These are phyloP conservation scores for Myocastor coypus DNA, from an alignment of 2,113 vertebrate genomes.

Conservation along the genomic window DNA sequence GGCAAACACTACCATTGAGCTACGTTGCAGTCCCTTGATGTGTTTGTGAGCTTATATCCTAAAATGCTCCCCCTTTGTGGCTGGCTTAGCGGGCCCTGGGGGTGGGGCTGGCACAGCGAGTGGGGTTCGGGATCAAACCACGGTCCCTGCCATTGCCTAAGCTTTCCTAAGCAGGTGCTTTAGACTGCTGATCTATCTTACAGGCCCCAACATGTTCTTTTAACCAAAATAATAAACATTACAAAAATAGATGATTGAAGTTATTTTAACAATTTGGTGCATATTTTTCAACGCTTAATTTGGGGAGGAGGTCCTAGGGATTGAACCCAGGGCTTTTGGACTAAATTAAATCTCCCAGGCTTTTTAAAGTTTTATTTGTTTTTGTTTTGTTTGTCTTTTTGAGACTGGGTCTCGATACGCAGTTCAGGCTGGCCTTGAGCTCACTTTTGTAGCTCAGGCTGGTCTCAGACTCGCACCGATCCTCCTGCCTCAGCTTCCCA, in stretches of 20 bases:
- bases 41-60: conserved; percentile 25
- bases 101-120: no score
- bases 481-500: no score
- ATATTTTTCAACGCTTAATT: conserved; percentile 35
- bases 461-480: no score
- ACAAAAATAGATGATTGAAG: not conserved
- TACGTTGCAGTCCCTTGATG: not conserved
- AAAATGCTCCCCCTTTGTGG: not conserved
- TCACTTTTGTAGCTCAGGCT: no score
- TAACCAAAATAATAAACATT: not conserved
- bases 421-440: no score
- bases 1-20: not conserved
- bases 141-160: no score
- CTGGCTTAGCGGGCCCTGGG: no score
- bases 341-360: not conserved
- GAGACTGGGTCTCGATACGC: no score
- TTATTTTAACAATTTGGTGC: not conserved
- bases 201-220: not conserved
- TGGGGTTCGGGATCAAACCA: no score
- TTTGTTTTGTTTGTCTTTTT: no score
- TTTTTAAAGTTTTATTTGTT: not conserved
- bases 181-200: no score
- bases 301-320: not conserved
- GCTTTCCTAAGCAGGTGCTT: no score
- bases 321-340: not conserved